Conservation (phyloP, 2,888 invertebrate genomes). For the Drosophila recens region DNA sequence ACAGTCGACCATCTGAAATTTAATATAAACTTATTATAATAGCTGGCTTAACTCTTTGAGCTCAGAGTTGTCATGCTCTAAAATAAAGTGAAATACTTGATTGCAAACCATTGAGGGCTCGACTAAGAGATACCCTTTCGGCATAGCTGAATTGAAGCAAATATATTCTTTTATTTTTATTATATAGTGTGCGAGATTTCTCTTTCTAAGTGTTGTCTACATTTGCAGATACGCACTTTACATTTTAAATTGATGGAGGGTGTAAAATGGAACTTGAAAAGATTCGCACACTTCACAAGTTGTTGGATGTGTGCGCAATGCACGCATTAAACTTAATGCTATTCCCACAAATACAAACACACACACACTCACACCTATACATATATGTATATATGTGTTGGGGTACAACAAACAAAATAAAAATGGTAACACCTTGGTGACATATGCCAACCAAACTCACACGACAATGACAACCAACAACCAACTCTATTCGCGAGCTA, state of each 20-base stretch:
- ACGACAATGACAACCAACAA: slow-evolving; percentile 64
- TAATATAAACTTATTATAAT: slow-evolving; percentile 17
- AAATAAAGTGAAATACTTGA: neutral
- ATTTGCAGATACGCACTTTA: neutral
- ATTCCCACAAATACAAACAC: slow-evolving; percentile 21
- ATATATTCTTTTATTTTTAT: neutral
- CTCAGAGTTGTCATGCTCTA: neutral
- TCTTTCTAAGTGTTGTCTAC: neutral
- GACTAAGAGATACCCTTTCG: neutral
- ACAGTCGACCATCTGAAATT: neutral
- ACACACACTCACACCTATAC: neutral
- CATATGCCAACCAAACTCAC: slow-evolving; percentile 67
- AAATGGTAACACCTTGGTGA: slow-evolving; percentile 69
- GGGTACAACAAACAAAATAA: slow-evolving; percentile 24
- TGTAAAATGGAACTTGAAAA: slow-evolving; percentile 17
- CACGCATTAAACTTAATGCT: slow-evolving; percentile 48
- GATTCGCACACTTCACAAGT: slow-evolving; percentile 18
- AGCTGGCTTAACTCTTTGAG: neutral
- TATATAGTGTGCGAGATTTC: neutral
- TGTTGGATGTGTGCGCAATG: slow-evolving; percentile 28
- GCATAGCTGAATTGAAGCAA: neutral
- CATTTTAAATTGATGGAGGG: neutral
- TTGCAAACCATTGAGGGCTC: too few species aligned
- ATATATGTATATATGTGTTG: slow-evolving; percentile 10
- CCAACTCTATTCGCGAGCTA: slow-evolving; percentile 29